Base-by-base conservation (phyloP, 2,113 vertebrate species). In the Chaetops frenatus region DNA sequence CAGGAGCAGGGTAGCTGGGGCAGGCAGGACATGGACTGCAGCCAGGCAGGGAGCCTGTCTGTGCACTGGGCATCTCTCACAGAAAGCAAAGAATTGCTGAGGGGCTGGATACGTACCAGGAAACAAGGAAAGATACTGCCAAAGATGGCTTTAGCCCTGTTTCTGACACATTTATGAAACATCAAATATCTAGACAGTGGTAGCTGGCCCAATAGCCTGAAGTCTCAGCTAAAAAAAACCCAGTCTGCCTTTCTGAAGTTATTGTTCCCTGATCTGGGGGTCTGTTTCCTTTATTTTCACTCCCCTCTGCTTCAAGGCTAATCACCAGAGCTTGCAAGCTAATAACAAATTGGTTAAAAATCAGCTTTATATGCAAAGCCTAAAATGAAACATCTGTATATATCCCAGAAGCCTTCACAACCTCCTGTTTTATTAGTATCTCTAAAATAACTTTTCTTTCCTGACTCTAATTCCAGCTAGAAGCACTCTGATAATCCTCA, bases 361-460 rank as follows among this genome's bases (percentile, higher is more conserved):
- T 74, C 78, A 81, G 64, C 69, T 94, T 93, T 89, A 47, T 86
- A 93, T 93, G 78, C 76, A 83, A 95, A 95, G 60, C 83, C 45
- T 54, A 86, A 93, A 92, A 86, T 88, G 88, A 94, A 95, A 85
- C 62, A 85, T 94, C 92, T 90, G 85, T 92, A 92, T 87, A 15
- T 94, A 84, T 96, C 94, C 91, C 94, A 93, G 83, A 91, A 94
- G 90, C 77, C 83, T 92, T 81, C 78, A 71, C 50, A 88, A 76
- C 76, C 84, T 92, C 77, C 54, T 90, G 61, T 95, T 95, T 97
- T 96, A 94, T 92, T 95, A 93, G 70, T 74, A 94, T 96, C 53
- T 85, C 87, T 96, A 87, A 94, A 95, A 95, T 92, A 95, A 95
- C 86, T 97, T 96, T 96, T 96, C 45, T 92, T 97, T 92, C 76